Conservation (phyloP, 1,140 invertebrate genomes). For the Lethocerus indicus region DNA sequence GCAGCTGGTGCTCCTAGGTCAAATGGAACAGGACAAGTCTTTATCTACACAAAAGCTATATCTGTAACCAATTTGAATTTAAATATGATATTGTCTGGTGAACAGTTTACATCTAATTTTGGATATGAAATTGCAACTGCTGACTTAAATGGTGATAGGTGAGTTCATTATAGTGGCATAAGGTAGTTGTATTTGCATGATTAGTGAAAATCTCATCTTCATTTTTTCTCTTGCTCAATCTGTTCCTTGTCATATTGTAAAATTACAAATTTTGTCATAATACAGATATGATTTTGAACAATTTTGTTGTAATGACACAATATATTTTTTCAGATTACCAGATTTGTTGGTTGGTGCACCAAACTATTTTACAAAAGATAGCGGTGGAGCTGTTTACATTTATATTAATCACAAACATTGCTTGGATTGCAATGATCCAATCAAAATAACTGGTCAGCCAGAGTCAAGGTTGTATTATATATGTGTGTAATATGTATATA, state of each 20-base stretch:
- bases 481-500: not conserved
- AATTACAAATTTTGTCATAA: too few species aligned
- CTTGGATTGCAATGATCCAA: constrained; percentile 27
- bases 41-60: constrained; percentile 50
- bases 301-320: constrained; percentile 11
- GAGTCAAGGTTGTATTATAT: constrained; percentile 37
- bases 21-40: constrained; percentile 68
- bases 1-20: constrained; percentile 74
- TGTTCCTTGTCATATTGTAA: too few species aligned
- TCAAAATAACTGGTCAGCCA: constrained; percentile 46
- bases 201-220: too few species aligned
- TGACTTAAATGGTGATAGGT: constrained; percentile 78
- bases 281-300: too few species aligned
- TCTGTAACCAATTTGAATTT: constrained; percentile 31
- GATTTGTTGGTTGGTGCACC: constrained; percentile 84
- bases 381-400: constrained; percentile 80
- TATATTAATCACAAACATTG: constrained; percentile 41
- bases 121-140: constrained; percentile 71
- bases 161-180: constrained; percentile 22
- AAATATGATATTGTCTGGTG: constrained; percentile 48
- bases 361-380: constrained; percentile 64
- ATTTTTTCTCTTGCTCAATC: too few species aligned
- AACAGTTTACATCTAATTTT: constrained; percentile 76
- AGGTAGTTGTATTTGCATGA: too few species aligned
- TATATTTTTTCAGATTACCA: constrained; percentile 37